Percentiles rank a stretch among this genome's conserved stretches.
Evolutionary conservation across 2,888 invertebrate species (phyloP).

Genomic region (Nemoura dubitans): DNA sequence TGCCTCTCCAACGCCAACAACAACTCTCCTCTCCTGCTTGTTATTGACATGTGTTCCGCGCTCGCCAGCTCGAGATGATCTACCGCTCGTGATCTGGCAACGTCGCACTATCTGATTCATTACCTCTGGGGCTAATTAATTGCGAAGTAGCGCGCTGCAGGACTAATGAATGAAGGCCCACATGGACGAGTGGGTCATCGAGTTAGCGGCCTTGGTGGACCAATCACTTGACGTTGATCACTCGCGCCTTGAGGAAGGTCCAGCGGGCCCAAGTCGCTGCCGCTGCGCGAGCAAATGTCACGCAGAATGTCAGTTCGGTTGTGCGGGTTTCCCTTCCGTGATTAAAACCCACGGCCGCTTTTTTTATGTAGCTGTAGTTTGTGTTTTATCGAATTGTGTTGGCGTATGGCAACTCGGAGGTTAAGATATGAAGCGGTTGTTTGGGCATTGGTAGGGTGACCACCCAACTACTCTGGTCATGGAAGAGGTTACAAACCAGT

Average conservation of each 20-base stretch:
- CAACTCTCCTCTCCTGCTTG: not conserved
- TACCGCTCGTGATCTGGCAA: not conserved
- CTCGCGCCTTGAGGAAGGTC: not conserved
- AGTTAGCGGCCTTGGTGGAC: not conserved
- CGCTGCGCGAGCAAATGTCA: not conserved
- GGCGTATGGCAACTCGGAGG: too few species aligned
- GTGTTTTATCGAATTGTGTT: too few species aligned
- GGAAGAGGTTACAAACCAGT: too few species aligned
- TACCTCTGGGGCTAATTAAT: conserved; percentile 21
- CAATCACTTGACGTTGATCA: not conserved
- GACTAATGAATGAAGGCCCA: conserved; percentile 7
- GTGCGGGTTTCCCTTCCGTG: not conserved
- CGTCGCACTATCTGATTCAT: conserved; percentile 18
- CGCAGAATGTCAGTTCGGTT: not conserved
- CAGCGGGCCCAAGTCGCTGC: not conserved
- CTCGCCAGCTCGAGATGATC: not conserved
- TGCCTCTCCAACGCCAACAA: not conserved
- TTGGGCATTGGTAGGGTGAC: too few species aligned
- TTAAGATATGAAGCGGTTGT: too few species aligned
- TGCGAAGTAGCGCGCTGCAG: not conserved
- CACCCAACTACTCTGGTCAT: too few species aligned
- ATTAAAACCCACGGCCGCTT: not conserved
- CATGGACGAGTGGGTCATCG: not conserved
- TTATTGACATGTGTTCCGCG: not conserved
- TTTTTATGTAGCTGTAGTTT: not conserved